Evolutionary conservation across 1,140 invertebrate species (phyloP), one percentile per base, ranked within the genome.

Genomic region (Drosophila cardini): DNA sequence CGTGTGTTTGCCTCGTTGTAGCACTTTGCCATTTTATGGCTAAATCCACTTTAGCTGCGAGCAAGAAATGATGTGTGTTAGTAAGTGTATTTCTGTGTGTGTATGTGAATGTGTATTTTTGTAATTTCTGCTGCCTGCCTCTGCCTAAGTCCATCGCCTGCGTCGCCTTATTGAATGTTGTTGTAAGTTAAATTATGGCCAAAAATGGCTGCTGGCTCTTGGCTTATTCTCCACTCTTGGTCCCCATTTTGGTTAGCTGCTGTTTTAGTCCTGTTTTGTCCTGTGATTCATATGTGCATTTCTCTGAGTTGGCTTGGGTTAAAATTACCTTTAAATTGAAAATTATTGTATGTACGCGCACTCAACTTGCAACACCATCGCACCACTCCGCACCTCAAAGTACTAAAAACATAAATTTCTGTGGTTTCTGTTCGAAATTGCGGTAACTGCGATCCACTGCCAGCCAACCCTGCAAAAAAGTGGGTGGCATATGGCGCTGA

Each of bases 261-360:
- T 57, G 50, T 53, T 53, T 32, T 50, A 34, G 50, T 53, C 50
- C 42, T 62, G 63, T 62, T 73, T 52, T 58, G 64, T 84, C 63
- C 52, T 38, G 34, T 21, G 32, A 55, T 65, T 52, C 53, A 58
- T 57, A 78, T 46, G 30, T 71, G 60, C 30, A 13, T 18, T 42
- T 50, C 8, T 7, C 40, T 18, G 5, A 21, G 21, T 58, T 21
- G 8, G 0, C 38, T 32, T 65, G 76, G 76, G 84, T 77, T 89
- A 70, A 87, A 89, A 87, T 87, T 87, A 87, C 83, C 79, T 87
- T 87, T 87, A 87, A 87, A 87, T 87, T 87, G 83, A 87, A 87
- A 87, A 87, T 87, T 87, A 87, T 87, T 87, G 83, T 87, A 89
- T 87, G 83, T 89, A 80, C 84, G 76, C 82, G 83, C 84, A 81